These are phyloP conservation scores for Ommatoiulus sabulosus DNA, from an alignment of 2,888 invertebrate species.

Conservation along the genomic window DNA sequence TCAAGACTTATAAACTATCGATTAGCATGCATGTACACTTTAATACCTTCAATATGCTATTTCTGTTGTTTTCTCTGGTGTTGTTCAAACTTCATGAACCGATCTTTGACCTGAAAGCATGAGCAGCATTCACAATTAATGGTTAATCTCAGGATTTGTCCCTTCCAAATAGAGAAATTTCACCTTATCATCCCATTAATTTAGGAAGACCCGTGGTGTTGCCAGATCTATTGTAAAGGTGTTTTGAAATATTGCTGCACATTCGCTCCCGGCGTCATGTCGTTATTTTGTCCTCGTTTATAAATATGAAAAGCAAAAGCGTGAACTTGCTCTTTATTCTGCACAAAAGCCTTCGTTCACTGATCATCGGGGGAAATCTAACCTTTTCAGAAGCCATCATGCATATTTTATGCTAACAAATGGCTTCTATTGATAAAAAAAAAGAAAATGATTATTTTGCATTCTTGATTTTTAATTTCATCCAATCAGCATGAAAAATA, in stretches of 20 bases:
- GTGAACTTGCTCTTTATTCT: not conserved
- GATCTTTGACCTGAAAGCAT: not conserved
- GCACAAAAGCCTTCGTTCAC: not conserved
- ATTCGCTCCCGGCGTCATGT: not conserved
- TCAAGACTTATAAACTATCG: too few species aligned
- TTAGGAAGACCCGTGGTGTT: not conserved
- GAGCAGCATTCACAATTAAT: not conserved
- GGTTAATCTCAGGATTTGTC: not conserved
- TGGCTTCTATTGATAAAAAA: slow-evolving; percentile 4
- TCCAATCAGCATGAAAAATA: not conserved
- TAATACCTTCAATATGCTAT: too few species aligned
- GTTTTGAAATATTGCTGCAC: not conserved
- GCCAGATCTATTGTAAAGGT: not conserved
- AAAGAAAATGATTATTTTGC: slow-evolving; percentile 17
- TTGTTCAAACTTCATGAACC: too few species aligned
- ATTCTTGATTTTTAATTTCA: slow-evolving; percentile 25
- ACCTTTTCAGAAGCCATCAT: not conserved
- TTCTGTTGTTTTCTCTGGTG: too few species aligned
- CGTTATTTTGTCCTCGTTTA: not conserved
- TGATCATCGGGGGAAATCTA: slow-evolving; percentile 29
- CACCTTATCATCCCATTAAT: not conserved
- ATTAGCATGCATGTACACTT: too few species aligned
- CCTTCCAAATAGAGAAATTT: not conserved
- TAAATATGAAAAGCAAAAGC: not conserved
- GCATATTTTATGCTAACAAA: not conserved